These are phyloP conservation scores for Drosophila tani DNA, from an alignment of 1,140 invertebrate genomes.

Conservation along the genomic window DNA sequence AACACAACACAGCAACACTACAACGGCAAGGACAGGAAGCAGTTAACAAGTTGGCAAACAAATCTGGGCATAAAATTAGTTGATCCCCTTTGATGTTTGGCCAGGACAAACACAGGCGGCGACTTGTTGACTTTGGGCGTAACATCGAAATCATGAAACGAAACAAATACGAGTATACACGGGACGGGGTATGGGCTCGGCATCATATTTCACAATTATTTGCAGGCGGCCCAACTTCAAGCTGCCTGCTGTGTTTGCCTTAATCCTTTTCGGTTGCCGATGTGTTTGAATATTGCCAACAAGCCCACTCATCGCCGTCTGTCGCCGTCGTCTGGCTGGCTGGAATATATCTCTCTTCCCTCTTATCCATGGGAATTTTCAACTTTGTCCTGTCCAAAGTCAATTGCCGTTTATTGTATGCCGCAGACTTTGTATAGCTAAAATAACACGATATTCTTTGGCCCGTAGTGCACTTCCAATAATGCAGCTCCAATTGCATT, in stretches of 20 bases:
- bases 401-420: slow-evolving; percentile 77
- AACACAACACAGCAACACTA: slow-evolving; percentile 22
- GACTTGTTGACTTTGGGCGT: slow-evolving; percentile 58
- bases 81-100: slow-evolving; percentile 64
- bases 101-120: slow-evolving; percentile 51
- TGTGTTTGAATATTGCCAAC: slow-evolving; percentile 50
- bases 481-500: slow-evolving; percentile 41
- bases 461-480: slow-evolving; percentile 47
- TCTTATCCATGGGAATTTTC: slow-evolving; percentile 22
- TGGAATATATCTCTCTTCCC: slow-evolving; percentile 5
- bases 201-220: slow-evolving; percentile 75
- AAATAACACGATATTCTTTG: slow-evolving; percentile 77
- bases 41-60: slow-evolving; percentile 72
- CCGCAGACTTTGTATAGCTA: slow-evolving; percentile 84
- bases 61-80: slow-evolving; percentile 71
- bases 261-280: slow-evolving; percentile 36
- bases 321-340: neutral
- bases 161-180: slow-evolving; percentile 50
- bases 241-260: slow-evolving; percentile 60
- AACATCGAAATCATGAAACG: slow-evolving; percentile 58
- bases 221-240: slow-evolving; percentile 39
- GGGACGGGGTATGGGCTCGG: slow-evolving; percentile 4
- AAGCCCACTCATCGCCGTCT: slow-evolving; percentile 4
- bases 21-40: slow-evolving; percentile 26
- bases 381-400: slow-evolving; percentile 61